Evolutionary conservation across 2,797 vertebrate genomes (phyloP).

Genomic region (Lepus townsendii): DNA sequence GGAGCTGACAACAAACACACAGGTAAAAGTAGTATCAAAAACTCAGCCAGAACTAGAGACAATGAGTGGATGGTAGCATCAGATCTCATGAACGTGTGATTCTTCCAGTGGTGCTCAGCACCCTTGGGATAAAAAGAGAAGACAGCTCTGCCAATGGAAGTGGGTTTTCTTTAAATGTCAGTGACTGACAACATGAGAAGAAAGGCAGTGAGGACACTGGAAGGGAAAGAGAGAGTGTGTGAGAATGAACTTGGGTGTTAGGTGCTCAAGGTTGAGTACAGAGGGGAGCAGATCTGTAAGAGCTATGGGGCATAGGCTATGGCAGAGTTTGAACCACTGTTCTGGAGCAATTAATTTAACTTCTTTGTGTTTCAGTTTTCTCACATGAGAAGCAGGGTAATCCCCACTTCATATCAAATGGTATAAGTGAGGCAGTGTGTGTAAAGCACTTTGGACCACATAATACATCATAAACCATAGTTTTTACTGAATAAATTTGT

Average conservation of each 20-base stretch:
- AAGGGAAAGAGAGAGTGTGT: accelerated
- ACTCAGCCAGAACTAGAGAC: not conserved
- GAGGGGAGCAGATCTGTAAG: not conserved
- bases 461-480: not conserved
- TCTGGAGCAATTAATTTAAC: not conserved
- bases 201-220: not conserved
- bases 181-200: not conserved
- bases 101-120: not conserved
- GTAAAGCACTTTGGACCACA: not conserved
- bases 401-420: not conserved
- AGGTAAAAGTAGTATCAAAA: not conserved
- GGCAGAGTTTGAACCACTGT: slow-evolving; percentile 22
- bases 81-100: accelerated
- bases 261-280: not conserved
- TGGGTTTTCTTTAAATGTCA: not conserved
- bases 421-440: not conserved
- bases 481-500: slow-evolving; percentile 12
- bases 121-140: not conserved
- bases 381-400: not conserved
- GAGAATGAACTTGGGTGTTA: not conserved
- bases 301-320: not conserved
- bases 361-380: not conserved
- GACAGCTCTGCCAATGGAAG: not conserved
- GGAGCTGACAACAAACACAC: not conserved
- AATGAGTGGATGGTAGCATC: not conserved